Base-by-base conservation (phyloP, 2,113 vertebrate species). In the Gyps fulvus region DNA sequence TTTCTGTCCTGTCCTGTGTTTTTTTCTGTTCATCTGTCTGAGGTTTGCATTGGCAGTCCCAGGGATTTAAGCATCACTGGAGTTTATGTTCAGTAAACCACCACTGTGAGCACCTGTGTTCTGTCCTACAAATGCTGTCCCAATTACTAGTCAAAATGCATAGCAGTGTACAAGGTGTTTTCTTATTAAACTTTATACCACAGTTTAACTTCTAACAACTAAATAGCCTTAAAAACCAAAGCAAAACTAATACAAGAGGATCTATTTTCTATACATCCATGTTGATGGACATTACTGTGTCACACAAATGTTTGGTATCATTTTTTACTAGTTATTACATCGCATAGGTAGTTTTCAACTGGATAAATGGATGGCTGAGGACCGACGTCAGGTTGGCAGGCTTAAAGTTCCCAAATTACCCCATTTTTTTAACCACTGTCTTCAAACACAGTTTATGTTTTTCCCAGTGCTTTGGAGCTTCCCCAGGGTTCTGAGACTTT, bases 241-340 rank as follows among this genome's bases (percentile, higher is more conserved):
- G 13, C n/a, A 66, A 86, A 77, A 50, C 19, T 19, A 42, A 67
- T 58, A 54, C 3, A 22, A 40, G 52, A 63, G 25, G 10, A 29
- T 54, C 27, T 65, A 2, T 66, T 49, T 90, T 85, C 52, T 47
- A 4, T 19, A 42, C 10, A 9, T 58, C 18, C 31, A 3, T 6
- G 4, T 22, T 90, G 82, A 73, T 82, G 10, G 26, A 47, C 45
- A 40, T 49, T 62, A 32, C 52, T 21, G 15, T 63, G 78, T 66
- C 32, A 43, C 42, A 59, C 0, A 0, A 59, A 38, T 13, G 21
- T 25, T 73, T 0, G 0, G 31, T 70, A 20, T 58, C 0, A 45
- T 70, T 86, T 93, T 38, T 85, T 73, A 7, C 12, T 52, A n/a
- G 32, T 63, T 78, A 66, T 36, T 65, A 23, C 26, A 20, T 23